Evolutionary conservation across 2,113 vertebrate genomes (phyloP).

Genomic region (Pterocles orientalis): DNA sequence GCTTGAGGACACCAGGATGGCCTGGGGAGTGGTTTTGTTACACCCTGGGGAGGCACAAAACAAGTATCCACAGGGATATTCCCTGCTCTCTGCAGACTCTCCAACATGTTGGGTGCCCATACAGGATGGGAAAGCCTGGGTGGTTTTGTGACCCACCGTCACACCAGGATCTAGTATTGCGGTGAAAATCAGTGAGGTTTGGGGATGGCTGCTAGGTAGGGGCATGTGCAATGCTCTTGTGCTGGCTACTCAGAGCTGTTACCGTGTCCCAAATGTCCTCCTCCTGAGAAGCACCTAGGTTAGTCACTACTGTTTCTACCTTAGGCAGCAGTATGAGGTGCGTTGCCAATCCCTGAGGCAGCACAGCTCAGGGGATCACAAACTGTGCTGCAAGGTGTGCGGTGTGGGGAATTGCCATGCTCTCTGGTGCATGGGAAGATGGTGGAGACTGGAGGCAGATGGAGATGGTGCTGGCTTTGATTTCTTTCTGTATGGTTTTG

Average conservation of each 20-base stretch:
- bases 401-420: not conserved
- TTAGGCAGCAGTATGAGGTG: not conserved
- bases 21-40: not conserved
- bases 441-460: not conserved
- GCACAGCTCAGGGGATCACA: not conserved
- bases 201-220: not conserved
- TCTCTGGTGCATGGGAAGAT: not conserved
- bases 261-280: not conserved
- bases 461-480: not conserved
- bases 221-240: not conserved
- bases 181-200: not conserved
- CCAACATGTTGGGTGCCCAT: rapidly evolving
- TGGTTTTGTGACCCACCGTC: not conserved
- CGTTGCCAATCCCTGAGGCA: not conserved
- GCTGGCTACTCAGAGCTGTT: not conserved
- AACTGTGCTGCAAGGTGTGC: rapidly evolving
- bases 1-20: not conserved
- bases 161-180: not conserved
- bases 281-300: not conserved
- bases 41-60: not conserved
- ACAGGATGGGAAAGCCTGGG: not conserved
- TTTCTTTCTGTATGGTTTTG: not conserved
- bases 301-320: not conserved
- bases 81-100: not conserved
- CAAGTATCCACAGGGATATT: not conserved